Percentiles rank a stretch among this genome's conserved stretches.
Evolutionary conservation across 1,140 invertebrate species (phyloP).

Genomic region (Popillia japonica): DNA sequence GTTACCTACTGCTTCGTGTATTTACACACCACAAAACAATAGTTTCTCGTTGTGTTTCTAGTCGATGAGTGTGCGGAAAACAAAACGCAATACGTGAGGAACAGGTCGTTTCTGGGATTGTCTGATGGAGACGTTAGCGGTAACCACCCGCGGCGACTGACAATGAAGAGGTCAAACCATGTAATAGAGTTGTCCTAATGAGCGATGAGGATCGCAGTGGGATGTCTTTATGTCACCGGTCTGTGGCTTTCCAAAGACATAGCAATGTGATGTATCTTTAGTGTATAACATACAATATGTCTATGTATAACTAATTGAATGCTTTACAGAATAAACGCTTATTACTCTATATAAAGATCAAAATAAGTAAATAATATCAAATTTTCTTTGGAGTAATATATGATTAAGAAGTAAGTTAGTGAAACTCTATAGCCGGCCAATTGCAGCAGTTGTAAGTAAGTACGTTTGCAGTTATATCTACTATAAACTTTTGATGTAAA

Average conservation of each 20-base stretch:
- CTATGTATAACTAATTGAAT: too few species aligned
- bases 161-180: slow-evolving; percentile 46
- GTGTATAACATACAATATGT: too few species aligned
- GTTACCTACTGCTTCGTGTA: not conserved
- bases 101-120: slow-evolving; percentile 34
- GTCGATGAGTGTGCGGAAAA: slow-evolving; percentile 28
- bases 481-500: too few species aligned
- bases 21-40: slow-evolving; percentile 14
- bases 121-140: slow-evolving; percentile 35
- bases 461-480: too few species aligned
- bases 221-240: slow-evolving; percentile 38
- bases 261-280: slow-evolving; percentile 1
- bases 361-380: too few species aligned
- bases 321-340: too few species aligned
- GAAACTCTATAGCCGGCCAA: too few species aligned
- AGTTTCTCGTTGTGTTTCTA: not conserved
- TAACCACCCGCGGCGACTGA: slow-evolving; percentile 46
- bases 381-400: too few species aligned
- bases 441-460: too few species aligned
- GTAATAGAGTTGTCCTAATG: slow-evolving; percentile 52
- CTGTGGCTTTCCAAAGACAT: slow-evolving; percentile 15
- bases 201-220: slow-evolving; percentile 47
- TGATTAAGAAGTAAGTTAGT: too few species aligned
- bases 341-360: too few species aligned
- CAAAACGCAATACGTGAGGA: slow-evolving; percentile 27